Base-by-base conservation (phyloP, 1,140 invertebrate genomes). In the Zeugodacus cucurbitae region DNA sequence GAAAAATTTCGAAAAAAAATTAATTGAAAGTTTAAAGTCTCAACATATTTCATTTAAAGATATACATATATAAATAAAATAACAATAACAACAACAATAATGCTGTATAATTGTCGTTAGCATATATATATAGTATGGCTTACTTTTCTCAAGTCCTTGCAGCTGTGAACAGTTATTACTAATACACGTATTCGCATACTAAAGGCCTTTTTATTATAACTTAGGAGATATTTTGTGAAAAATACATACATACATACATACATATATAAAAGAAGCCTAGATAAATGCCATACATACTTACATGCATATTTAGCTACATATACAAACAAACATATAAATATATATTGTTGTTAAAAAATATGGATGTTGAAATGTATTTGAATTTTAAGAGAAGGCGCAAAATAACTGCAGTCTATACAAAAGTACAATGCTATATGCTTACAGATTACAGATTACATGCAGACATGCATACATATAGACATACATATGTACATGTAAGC, bases 151-250 rank as follows among this genome's bases (percentile, higher is more conserved):
- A 67, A 67, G 64, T 67, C 64, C 5, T 37, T 37, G 4, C 41
- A 74, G 32, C 67, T 74, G 67, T 74, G 67, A 74, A 74, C 34
- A 37, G 67, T 74, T 20, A 41, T 37, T 37, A 74, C 67, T 41
- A 74, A 74, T 74, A 67, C 59, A 26, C 59, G n/a, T 62, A 62
- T 34, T 32, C 29, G 29, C 29, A 22, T 74, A 74, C 67, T 74
- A 74, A 41, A 37, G 67, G 67, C 67, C 67, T 74, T 74, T 74
- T 74, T 74, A 74, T 32, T 74, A n/a, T n/a, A 74, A 22, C 67
- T 62, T 74, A 74, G 34, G 34, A 74, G 34, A 32, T 74, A 32
- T 74, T 74, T 20, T 34, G 20, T n/a, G 3, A 32, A 67, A 64
- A 67, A 67, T 67, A 34, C 26, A 17, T 34, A 67, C 26, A 67